Percentiles rank a stretch among this genome's conserved stretches.
Evolutionary conservation across 2,797 vertebrate genomes (phyloP).

Genomic region (Aulostomus chinensis): DNA sequence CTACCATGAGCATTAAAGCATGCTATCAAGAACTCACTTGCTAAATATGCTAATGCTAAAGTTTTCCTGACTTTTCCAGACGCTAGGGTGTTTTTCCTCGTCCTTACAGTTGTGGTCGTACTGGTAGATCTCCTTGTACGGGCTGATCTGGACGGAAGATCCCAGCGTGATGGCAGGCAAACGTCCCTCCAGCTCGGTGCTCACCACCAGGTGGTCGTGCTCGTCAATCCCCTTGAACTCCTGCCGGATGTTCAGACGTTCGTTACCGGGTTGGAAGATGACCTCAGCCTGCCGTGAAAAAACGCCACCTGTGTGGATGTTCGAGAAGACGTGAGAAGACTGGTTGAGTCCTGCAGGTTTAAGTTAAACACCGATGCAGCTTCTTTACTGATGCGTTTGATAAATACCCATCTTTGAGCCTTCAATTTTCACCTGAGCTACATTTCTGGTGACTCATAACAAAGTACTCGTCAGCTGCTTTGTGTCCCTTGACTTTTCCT

Average conservation of each 20-base stretch:
- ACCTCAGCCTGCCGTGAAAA: conserved; percentile 89
- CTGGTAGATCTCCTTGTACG: conserved; percentile 90
- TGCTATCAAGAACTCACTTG: too few relatives aligned
- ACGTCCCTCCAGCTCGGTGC: conserved; percentile 87
- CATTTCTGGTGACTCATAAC: too few relatives aligned
- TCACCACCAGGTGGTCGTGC: conserved; percentile 90
- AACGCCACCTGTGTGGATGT: conserved; percentile 80
- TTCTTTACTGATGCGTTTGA: too few relatives aligned
- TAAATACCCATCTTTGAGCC: too few relatives aligned
- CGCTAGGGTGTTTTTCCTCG: neutral
- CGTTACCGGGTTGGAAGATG: conserved; percentile 84
- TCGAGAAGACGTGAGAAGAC: neutral
- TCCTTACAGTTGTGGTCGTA: conserved; percentile 83
- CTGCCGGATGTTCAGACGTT: conserved; percentile 86
- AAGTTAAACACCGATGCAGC: neutral
- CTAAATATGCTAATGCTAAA: neutral
- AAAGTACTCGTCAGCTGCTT: too few relatives aligned
- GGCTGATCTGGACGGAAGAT: conserved; percentile 84
- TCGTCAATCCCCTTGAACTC: conserved; percentile 90
- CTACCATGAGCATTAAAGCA: too few relatives aligned
- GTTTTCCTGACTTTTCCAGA: neutral
- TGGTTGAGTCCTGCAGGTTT: neutral
- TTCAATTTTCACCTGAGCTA: too few relatives aligned
- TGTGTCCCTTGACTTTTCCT: too few relatives aligned
- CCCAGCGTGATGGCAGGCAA: conserved; percentile 81